Evolutionary conservation across 1,140 invertebrate genomes (phyloP).

Genomic region (Mya arenaria): DNA sequence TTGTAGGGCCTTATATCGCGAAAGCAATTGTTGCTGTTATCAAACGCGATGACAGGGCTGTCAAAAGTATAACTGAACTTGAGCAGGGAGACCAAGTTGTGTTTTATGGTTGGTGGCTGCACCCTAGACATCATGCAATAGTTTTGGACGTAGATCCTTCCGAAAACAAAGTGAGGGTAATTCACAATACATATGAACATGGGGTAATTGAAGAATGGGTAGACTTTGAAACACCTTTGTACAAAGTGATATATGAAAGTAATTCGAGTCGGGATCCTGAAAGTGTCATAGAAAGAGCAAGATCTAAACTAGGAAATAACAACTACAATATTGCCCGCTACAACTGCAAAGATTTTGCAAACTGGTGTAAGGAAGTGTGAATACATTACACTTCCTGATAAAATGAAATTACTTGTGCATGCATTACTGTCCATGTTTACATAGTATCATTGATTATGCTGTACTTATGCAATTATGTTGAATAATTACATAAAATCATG

Average conservation of each 20-base stretch:
- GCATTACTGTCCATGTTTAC: too few relatives aligned
- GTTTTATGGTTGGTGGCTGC: background rate
- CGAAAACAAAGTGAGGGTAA: background rate
- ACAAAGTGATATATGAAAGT: background rate
- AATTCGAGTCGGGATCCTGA: background rate
- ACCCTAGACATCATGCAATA: background rate
- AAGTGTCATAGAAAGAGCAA: background rate
- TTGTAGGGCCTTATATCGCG: background rate
- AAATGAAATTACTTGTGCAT: too few relatives aligned
- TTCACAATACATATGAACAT: background rate
- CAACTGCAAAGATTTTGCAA: background rate
- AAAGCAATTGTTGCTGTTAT: background rate
- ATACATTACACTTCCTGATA: too few relatives aligned
- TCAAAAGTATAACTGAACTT: background rate
- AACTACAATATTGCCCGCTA: background rate
- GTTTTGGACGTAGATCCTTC: background rate
- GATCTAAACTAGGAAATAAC: background rate
- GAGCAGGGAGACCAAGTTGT: background rate
- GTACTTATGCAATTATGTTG: too few relatives aligned
- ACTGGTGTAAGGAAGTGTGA: background rate
- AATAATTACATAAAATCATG: too few relatives aligned
- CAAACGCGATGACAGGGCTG: constrained; percentile 3
- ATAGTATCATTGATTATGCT: too few relatives aligned
- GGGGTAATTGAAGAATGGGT: background rate
- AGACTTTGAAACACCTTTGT: background rate